Percentiles rank a stretch among this genome's conserved stretches.
Evolutionary conservation across 2,888 invertebrate species (phyloP).

Genomic region (Eilema griseolum): DNA sequence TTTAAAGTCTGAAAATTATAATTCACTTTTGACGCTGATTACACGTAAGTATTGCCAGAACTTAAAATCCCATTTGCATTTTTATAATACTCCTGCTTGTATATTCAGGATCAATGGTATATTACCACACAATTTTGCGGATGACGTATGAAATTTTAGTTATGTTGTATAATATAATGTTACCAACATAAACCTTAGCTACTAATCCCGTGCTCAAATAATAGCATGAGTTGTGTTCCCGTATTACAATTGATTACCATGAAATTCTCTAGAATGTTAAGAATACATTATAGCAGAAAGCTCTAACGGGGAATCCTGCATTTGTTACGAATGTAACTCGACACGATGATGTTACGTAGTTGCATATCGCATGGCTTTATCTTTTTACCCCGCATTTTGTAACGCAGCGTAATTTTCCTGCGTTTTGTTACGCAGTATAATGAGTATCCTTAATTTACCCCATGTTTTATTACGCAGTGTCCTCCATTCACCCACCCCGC

Average conservation of each 20-base stretch:
- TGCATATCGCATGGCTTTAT: not conserved
- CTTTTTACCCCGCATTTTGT: too few species aligned
- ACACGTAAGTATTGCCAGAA: not conserved
- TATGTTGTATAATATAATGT: slow-evolving; percentile 24
- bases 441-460: too few species aligned
- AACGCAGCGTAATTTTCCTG: too few species aligned
- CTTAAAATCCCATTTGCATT: slow-evolving; percentile 15
- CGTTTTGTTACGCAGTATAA: too few species aligned
- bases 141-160: slow-evolving; percentile 66
- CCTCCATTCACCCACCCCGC: too few species aligned
- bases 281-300: not conserved
- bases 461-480: too few species aligned
- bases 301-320: not conserved
- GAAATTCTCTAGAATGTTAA: not conserved
- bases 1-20: too few species aligned
- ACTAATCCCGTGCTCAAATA: slow-evolving; percentile 48
- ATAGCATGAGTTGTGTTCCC: slow-evolving; percentile 40
- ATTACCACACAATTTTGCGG: slow-evolving; percentile 25
- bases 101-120: slow-evolving; percentile 39
- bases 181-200: slow-evolving; percentile 33
- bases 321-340: not conserved
- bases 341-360: not conserved
- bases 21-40: too few species aligned
- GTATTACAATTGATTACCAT: slow-evolving; percentile 19
- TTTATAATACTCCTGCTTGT: slow-evolving; percentile 38